phyloP scores from a whole-genome alignment of 2,797 vertebrate species.

The Sciurus vulgaris region DNA sequence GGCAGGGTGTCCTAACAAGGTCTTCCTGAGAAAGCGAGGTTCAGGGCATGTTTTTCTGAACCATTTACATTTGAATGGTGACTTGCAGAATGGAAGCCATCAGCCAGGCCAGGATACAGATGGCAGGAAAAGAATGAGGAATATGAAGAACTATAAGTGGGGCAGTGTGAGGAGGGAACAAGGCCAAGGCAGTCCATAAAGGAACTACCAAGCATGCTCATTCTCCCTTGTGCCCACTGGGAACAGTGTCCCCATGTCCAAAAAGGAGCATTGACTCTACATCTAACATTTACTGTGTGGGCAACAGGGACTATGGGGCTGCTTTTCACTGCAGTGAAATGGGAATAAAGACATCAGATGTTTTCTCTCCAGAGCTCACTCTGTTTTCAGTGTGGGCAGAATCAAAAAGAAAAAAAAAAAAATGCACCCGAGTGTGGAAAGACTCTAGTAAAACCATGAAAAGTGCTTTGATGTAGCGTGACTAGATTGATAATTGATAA shows the following conservation, averaged over 20 bases:
- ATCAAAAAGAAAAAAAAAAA: not conserved
- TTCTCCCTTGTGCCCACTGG: not conserved
- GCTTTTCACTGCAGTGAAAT: too few relatives aligned
- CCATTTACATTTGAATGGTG: not conserved
- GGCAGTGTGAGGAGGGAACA: not conserved
- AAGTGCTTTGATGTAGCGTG: not conserved
- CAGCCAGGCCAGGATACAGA: not conserved
- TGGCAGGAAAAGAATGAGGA: not conserved
- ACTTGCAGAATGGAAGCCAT: not conserved
- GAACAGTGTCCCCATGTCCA: not conserved
- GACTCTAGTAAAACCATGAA: not conserved
- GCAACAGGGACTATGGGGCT: not conserved
- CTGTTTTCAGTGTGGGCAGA: too few relatives aligned
- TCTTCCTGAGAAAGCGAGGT: not conserved
- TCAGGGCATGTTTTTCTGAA: not conserved
- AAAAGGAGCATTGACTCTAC: not conserved
- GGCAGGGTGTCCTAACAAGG: not conserved
- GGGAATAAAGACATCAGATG: not conserved
- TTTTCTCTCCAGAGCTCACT: not conserved
- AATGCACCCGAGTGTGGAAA: not conserved
- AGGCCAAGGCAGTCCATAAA: not conserved
- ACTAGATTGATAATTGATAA: too few relatives aligned
- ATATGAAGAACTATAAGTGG: not conserved
- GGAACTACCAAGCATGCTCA: too few relatives aligned
- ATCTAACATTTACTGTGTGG: not conserved